Base-by-base conservation (phyloP, 30 jellyfish, hydroid and myxozoan species). In the Mastigias papua region DNA sequence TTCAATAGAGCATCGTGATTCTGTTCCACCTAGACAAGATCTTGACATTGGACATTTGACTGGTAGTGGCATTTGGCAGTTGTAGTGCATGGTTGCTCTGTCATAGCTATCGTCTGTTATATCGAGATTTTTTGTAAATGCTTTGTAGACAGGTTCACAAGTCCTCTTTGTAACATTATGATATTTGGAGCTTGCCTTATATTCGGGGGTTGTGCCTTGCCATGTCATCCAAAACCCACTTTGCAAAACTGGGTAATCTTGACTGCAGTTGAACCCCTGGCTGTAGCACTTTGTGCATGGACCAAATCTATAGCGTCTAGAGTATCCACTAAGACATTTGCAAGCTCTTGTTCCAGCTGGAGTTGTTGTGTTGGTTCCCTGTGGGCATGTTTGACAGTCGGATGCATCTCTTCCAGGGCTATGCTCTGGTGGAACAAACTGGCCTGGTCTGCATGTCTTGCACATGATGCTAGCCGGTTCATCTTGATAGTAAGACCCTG, bases 371-470 rank as follows among this genome's bases (percentile, higher is more conserved):
- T 85, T 49, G 23, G 94, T 85, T 34, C 88, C 88, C 31, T 48
- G 49, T 13, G 94, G 94, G 29, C 94, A 85, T 21, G 94, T 85
- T 35, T 22, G 68, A 34, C 94, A 85, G n/a, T 73, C 78, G 33
- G 67, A 46, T 0, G 82, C 89, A 20, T 49, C 46, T 35, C 61
- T 72, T 49, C 94, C 94, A 17, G 88, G 87, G 9, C 81, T 30
- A 21, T 49, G 67, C 19, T 37, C 64, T 1, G 81, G 88, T 31
- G 82, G 75, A 16, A 85, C 94, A 34, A 5, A 72, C 62, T 85
- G 94, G 23, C 94, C 94, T 25, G 32, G 0, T 4, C 82, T 81
- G 50, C 94, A 85, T 17, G 29, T 85, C 74, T 85, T 85, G 66
- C 94, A 85, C 26, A 30, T 37, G 3, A 19, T 10, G 19, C 48